Evolutionary conservation across 2,113 vertebrate species (phyloP), one percentile per base, ranked within the genome.

Genomic region (Tychaedon coryphoeus): DNA sequence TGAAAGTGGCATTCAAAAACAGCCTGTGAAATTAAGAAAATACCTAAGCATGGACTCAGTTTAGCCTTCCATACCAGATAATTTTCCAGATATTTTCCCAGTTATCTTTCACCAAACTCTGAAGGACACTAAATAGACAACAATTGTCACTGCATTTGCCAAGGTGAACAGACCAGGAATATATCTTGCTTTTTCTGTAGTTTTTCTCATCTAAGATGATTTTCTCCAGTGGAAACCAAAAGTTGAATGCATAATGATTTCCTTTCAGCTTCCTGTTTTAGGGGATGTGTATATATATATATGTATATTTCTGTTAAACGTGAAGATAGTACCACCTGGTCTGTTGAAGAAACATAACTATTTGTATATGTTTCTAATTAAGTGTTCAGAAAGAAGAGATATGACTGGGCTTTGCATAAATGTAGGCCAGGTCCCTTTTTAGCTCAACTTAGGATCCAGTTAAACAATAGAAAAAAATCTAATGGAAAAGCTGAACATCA

Each of bases 221-320:
- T 67, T 69, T 38, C 6, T 64, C 14, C 2, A n/a, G 16, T 31
- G 12, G 8, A 73, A 66, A 85, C 23, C 6, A 54, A 65, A 66
- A 88, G 5, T 2, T 75, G 47, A 50, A 38, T 20, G 53, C 31
- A 12, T n/a, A 72, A 67, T 43, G 6, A 26, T 8, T 38, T 29
- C 8, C 67, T 54, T 79, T 76, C 26, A 84, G 4, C 22, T 34
- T 81, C 48, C 16, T 80, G 3, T 33, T 40, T 8, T 48, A 12
- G 4, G 4, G 10, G 4, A 1, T 4, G 5, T 14, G 3, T 43
- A 2, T 16, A 4, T 45, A 12, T 25, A 5, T 5, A 14, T 31
- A 7, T 43, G 1, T 28, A 7, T 28, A 6, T 69, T 45, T 78
- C 14, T 84, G 7, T 50, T 62, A 87, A 70, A 58, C 4, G 10